Evolutionary conservation across 2,113 vertebrate genomes (phyloP).

Genomic region (Xiphophorus couchianus): DNA sequence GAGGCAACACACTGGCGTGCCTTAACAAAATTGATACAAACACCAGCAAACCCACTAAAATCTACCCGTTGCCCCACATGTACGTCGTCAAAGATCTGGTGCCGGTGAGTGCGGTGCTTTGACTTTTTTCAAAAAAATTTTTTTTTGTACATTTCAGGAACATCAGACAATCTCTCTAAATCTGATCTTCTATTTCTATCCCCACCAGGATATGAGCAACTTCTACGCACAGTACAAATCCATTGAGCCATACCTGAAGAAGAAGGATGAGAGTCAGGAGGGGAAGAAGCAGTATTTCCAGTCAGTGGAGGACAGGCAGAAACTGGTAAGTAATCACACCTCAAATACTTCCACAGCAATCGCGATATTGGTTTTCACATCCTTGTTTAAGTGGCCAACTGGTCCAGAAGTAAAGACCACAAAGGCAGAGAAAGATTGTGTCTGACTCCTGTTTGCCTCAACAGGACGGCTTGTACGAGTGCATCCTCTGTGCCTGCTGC

Average conservation of each 20-base stretch:
- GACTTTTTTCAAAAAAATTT: neutral
- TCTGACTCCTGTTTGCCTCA: neutral
- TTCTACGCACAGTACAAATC: conserved; percentile 97
- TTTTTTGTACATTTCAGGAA: neutral
- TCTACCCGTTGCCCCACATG: conserved; percentile 95
- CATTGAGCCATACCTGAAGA: conserved; percentile 94
- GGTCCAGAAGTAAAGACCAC: neutral
- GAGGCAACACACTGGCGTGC: conserved; percentile 92
- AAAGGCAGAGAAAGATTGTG: neutral
- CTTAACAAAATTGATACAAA: conserved; percentile 88
- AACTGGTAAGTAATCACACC: conserved; percentile 82
- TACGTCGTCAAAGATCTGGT: conserved; percentile 94
- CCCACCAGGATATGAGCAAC: conserved; percentile 90
- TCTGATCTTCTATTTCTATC: neutral
- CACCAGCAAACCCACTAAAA: conserved; percentile 85
- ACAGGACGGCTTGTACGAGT: conserved; percentile 95
- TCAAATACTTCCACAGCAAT: neutral
- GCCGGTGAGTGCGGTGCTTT: conserved; percentile 83
- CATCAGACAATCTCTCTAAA: neutral
- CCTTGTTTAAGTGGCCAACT: neutral
- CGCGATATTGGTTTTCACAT: neutral
- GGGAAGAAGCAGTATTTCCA: conserved; percentile 93
- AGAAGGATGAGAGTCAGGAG: conserved; percentile 87
- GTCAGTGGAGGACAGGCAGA: conserved; percentile 91
- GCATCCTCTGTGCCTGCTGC: conserved; percentile 96